These are phyloP conservation scores for Smittia sp. DNA, from an alignment of 2,888 invertebrate genomes.

Conservation along the genomic window DNA sequence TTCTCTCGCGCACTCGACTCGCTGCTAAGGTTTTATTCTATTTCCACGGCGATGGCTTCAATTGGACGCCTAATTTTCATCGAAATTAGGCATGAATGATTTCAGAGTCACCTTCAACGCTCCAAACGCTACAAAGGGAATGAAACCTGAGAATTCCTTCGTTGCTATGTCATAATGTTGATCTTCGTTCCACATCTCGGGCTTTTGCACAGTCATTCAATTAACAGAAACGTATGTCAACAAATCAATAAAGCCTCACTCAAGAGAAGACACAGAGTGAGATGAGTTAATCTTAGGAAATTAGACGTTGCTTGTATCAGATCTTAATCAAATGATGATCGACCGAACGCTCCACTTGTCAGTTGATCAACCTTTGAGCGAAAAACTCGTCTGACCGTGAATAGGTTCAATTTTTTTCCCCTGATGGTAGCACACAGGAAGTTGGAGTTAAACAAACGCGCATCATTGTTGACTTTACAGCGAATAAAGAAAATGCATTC, in stretches of 20 bases:
- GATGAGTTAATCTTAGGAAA: too few species aligned
- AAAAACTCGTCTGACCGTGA: constrained; percentile 23
- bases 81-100: constrained; percentile 36
- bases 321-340: too few species aligned
- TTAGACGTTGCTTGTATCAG: too few species aligned
- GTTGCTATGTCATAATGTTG: not conserved
- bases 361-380: too few species aligned
- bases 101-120: constrained; percentile 6
- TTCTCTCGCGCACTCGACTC: constrained; percentile 7
- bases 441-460: constrained; percentile 27
- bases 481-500: not conserved
- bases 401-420: not conserved
- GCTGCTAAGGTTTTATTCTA: not conserved
- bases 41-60: not conserved
- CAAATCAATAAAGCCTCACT: constrained; percentile 4
- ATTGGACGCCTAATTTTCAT: constrained; percentile 35
- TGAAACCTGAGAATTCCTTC: constrained; percentile 12
- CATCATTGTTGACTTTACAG: constrained; percentile 18
- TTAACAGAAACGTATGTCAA: constrained; percentile 37
- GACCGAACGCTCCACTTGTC: too few species aligned
- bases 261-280: not conserved
- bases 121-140: not conserved
- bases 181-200: constrained; percentile 5
- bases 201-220: constrained; percentile 23
- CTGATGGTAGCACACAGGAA: constrained; percentile 22